Conservation (phyloP, 2,888 invertebrate species). For the Drosophila monieri region DNA sequence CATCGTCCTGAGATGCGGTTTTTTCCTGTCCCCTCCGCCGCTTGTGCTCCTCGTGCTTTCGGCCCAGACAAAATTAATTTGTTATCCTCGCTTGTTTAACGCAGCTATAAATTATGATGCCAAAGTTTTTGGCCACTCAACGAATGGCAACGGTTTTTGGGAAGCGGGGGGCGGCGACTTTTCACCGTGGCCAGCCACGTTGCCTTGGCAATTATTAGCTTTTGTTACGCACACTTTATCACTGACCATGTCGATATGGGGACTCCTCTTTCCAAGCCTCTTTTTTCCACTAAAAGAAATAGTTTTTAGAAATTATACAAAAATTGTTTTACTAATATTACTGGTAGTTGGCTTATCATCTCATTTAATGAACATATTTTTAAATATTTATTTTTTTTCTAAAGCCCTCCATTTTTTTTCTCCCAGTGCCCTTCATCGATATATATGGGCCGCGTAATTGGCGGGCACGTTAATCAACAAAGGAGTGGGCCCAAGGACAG, state of each 20-base stretch:
- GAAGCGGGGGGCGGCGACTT: constrained; percentile 34
- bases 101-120: constrained; percentile 80
- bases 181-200: constrained; percentile 64
- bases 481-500: constrained; percentile 37
- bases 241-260: constrained; percentile 70
- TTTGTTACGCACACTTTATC: constrained; percentile 78
- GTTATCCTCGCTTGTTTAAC: constrained; percentile 80
- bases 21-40: constrained; percentile 23
- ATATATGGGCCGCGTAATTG: constrained; percentile 77
- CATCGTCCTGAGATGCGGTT: constrained; percentile 56
- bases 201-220: constrained; percentile 75
- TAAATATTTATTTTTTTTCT: too few relatives aligned
- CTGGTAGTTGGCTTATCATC: too few relatives aligned
- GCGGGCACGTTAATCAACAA: constrained; percentile 78
- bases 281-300: constrained; percentile 4
- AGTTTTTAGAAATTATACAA: not conserved
- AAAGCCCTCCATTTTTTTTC: not conserved
- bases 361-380: too few relatives aligned
- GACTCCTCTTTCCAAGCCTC: not conserved
- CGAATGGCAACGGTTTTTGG: constrained; percentile 46
- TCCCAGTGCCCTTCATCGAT: constrained; percentile 31
- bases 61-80: constrained; percentile 79
- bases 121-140: constrained; percentile 77
- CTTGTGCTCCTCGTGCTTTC: constrained; percentile 24
- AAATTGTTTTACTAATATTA: too few relatives aligned